Evolutionary conservation across 2,113 vertebrate species (phyloP).

Genomic region (Zootoca vivipara): DNA sequence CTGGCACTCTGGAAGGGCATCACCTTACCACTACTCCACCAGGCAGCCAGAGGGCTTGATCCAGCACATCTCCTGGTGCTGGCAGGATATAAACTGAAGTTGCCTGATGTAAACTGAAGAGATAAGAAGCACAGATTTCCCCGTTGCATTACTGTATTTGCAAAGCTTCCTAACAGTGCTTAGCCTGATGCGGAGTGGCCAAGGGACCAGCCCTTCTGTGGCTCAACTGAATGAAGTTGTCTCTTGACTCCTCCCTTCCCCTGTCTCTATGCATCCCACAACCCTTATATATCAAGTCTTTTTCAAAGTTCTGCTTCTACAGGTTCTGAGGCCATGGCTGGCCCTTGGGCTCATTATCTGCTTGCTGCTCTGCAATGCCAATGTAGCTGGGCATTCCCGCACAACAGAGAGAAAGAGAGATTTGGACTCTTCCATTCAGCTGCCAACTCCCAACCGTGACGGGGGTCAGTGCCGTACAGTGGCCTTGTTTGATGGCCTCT

Average conservation of each 20-base stretch:
- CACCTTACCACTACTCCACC: not conserved
- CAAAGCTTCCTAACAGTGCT: slow-evolving; percentile 20
- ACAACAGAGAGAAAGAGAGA: slow-evolving; percentile 43
- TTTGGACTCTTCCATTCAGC: slow-evolving; percentile 36
- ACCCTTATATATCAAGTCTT: not conserved
- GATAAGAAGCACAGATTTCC: slow-evolving; percentile 36
- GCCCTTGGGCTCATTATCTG: slow-evolving; percentile 14
- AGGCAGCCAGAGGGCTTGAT: not conserved
- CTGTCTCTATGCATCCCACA: slow-evolving; percentile 46
- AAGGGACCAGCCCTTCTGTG: slow-evolving; percentile 53
- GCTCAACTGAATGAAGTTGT: not conserved
- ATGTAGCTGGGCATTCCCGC: slow-evolving; percentile 46
- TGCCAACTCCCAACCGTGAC: not conserved
- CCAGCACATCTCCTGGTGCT: not conserved
- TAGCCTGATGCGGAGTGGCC: slow-evolving; percentile 4
- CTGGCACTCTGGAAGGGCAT: not conserved
- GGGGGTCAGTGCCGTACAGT: slow-evolving; percentile 23
- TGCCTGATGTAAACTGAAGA: slow-evolving; percentile 27
- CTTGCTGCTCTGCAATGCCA: slow-evolving; percentile 24
- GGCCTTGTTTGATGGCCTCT: not conserved
- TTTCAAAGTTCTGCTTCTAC: slow-evolving; percentile 55
- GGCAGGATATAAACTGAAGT: slow-evolving; percentile 4
- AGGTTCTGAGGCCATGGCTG: slow-evolving; percentile 4
- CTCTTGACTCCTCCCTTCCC: slow-evolving; percentile 6
- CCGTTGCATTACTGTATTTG: slow-evolving; percentile 4